Evolutionary conservation across 2,888 invertebrate genomes (phyloP), one percentile per base, ranked within the genome.

Genomic region (Heliconius hortense): DNA sequence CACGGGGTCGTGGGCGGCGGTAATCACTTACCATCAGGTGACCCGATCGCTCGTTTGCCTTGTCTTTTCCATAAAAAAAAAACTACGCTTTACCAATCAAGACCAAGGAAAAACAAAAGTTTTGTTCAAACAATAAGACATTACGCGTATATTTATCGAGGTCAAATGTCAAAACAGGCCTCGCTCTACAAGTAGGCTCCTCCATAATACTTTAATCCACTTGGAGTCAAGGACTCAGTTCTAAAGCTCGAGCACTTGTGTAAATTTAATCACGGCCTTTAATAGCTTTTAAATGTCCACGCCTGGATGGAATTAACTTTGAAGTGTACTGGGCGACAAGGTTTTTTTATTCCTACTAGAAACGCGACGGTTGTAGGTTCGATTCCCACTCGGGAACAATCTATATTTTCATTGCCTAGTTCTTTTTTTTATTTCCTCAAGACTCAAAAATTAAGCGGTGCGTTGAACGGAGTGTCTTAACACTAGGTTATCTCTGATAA

Each of bases 241-340:
- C 35, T 72, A 48, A 63, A 78, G 73, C 76, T 78, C 64, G 53
- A 76, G 72, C 72, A 69, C 76, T 78, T 73, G 76, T 74, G 78
- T 76, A 76, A 78, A 78, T 79, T 77, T 76, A 78, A 79, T 79
- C 76, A 76, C 74, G 71, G 74, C 76, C 67, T 76, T 77, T 77
- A 78, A 79, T 77, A 79, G 74, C 75, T 77, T 76, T 79, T 74
- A 72, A 76, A 76, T 72, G 73, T 73, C 79, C 74, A 64, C 76
- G 77, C 73, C 48, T 31, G 72, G 73, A 66, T n/a, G 39, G 28
- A 60, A 2, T 71, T 70, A 43, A 24, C 59, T 43, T 64, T 5
- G 7, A 1, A 2, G 48, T 48, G 48, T 35, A 35, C 7, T 7
- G 18, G 48, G 48, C 18, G 48, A 7, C 21, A 48, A 48, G 2